Base-by-base conservation (phyloP, 2,888 invertebrate species). In the Melinaea menophilus region DNA sequence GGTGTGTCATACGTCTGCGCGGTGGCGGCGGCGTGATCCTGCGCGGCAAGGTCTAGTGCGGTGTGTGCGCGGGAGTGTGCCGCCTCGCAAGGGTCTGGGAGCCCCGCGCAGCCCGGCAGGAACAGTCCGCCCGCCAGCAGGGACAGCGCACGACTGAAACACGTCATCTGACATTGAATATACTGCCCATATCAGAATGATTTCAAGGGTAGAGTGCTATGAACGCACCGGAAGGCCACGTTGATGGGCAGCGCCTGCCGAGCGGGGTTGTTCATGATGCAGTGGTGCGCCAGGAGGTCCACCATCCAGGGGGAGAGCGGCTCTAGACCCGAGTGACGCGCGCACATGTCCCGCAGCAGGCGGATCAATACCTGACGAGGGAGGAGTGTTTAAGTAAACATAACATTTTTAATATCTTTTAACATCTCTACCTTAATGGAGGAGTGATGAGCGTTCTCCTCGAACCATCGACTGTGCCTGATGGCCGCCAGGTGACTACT, bases 281-380 rank as follows among this genome's bases (percentile, higher is more conserved):
- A 95, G 89, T 98, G 97, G 87, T 99, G 98, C 0, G 98, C 97
- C 75, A 99, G 91, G 54, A 99, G 92, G 89, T 99, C 99, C 46
- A 99, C 89, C 94, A 98, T 97, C 99, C 99, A 99, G 0, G 98
- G 97, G 1, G 97, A 97, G 7, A 99, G 92, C 1, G 98, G 95
- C 66, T 96, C 94, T 65, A 99, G 94, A 0, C 98, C 98, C 68
- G 95, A 94, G 88, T 98, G 99, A 13, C 99, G 93, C 60, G 93
- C 93, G 73, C 96, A 94, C 76, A 99, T 92, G 90, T 99, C 99
- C 68, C 98, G 94, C n/a, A 99, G 90, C 34, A 99, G 92, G 2
- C 99, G 94, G 72, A 99, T 98, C 12, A 99, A 87, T 5, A 97
- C 97, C 89, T 91, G 73, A 0, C 5, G 35, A 22, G 7, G 46